Evolutionary conservation across 2,888 invertebrate genomes (phyloP).

Genomic region (Campoplex capitator): DNA sequence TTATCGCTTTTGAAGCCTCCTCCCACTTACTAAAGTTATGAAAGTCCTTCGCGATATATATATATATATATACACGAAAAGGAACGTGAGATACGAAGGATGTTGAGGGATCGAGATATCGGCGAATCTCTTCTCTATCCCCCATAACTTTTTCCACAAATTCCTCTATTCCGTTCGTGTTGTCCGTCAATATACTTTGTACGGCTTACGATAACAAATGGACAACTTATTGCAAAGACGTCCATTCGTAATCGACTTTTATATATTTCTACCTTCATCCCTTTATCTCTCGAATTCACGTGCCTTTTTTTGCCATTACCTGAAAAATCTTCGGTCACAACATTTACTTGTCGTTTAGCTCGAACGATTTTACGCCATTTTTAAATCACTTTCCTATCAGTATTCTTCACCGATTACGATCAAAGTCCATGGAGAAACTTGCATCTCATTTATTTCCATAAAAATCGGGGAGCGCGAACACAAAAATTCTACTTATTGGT

Average conservation of each 20-base stretch:
- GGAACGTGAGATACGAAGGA: not conserved
- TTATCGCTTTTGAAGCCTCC: constrained; percentile 56
- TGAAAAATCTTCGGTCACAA: too few relatives aligned
- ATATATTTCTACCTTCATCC: not conserved
- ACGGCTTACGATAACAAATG: constrained; percentile 15
- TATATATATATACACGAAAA: not conserved
- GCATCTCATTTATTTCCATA: too few relatives aligned
- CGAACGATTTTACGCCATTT: too few relatives aligned
- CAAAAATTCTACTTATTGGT: too few relatives aligned
- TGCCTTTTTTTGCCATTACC: too few relatives aligned
- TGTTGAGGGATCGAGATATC: constrained; percentile 37
- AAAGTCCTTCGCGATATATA: constrained; percentile 53
- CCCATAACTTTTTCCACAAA: constrained; percentile 35
- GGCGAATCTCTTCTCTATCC: not conserved
- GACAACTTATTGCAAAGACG: constrained; percentile 4
- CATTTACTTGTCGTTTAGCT: too few relatives aligned
- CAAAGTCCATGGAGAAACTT: too few relatives aligned
- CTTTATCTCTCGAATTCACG: not conserved
- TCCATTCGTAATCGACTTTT: not conserved
- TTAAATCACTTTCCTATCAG: too few relatives aligned
- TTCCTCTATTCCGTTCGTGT: not conserved
- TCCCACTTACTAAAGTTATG: constrained; percentile 2
- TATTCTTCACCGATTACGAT: too few relatives aligned
- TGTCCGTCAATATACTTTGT: not conserved
- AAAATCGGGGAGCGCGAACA: too few relatives aligned